Base-by-base conservation (phyloP, 1,140 invertebrate species). In the Euwallacea similis region DNA sequence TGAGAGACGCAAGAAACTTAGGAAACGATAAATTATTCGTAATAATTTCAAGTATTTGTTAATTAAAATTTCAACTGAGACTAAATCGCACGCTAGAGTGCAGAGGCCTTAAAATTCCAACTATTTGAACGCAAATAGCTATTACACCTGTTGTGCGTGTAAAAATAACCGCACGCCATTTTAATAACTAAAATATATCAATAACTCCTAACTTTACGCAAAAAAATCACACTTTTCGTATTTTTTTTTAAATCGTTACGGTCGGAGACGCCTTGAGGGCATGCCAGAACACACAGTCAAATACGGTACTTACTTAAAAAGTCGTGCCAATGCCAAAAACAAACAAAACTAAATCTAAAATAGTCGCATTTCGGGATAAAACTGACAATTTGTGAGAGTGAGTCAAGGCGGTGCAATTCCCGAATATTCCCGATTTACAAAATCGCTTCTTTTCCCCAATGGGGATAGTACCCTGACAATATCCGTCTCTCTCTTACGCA, bases 291-390 rank as follows among this genome's bases (percentile, higher is more conserved):
- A 41, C 56, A 69, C 68, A 69, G 44, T 33, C n/a, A 71, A 13
- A 9, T 13, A 59, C 60, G 55, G 54, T 73, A 75, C 76, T 76
- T 76, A 77, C 74, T 76, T 72, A 73, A 66, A 67, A 71, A 74
- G 73, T 77, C 71, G 73, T 76, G 77, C 76, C 77, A 78, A 74
- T 78, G 77, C 76, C 76, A 78, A 78, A 73, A 75, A 69, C 69
- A 61, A 77, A 66, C 65, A 76, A 78, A 76, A 77, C 77, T 76
- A 74, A 73, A 77, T 73, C 71, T 75, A 76, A 76, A 73, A 76
- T 76, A 73, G 76, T 61, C 68, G 72, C 72, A 72, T 71, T 72
- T 72, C 72, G 70, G 63, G 66, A 59, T 63, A 75, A 76, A 76
- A 77, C 73, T 77, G 74, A 77, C 68, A 73, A 74, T 73, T 67